Evolutionary conservation across 1,140 invertebrate genomes (phyloP).

Genomic region (Procambarus virginalis): DNA sequence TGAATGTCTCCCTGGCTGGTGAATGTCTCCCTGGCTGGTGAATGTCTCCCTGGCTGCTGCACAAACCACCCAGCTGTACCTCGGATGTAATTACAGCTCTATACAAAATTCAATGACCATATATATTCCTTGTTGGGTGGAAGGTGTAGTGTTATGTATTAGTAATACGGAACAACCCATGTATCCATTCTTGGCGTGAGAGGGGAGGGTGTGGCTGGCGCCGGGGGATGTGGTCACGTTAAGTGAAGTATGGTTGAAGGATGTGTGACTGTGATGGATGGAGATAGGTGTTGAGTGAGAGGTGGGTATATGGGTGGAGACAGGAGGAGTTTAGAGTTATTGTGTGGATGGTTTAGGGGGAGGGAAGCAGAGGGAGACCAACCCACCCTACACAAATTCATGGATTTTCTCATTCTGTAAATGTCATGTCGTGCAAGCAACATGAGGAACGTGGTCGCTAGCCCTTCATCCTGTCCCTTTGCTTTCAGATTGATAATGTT

Average conservation of each 20-base stretch:
- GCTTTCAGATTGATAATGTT: neutral
- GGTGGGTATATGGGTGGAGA: neutral
- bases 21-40: too few relatives aligned
- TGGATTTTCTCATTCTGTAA: neutral
- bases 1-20: too few relatives aligned
- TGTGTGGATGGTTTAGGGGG: neutral
- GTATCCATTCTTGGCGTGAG: too few relatives aligned
- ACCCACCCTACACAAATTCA: neutral
- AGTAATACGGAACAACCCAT: neutral
- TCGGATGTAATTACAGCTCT: neutral
- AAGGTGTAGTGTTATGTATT: neutral
- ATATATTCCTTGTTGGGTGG: neutral
- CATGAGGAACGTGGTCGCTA: neutral
- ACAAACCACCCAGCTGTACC: neutral
- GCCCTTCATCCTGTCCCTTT: neutral
- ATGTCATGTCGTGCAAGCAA: neutral
- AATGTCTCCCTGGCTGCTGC: too few relatives aligned
- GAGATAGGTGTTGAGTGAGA: neutral
- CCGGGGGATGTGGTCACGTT: too few relatives aligned
- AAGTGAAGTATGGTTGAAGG: neutral
- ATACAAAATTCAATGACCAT: neutral
- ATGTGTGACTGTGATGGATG: neutral
- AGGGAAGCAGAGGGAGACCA: neutral
- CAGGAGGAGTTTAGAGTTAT: neutral
- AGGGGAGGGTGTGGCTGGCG: too few relatives aligned